Conservation (phyloP, 1,140 invertebrate genomes). For the Meteorus sp. region DNA sequence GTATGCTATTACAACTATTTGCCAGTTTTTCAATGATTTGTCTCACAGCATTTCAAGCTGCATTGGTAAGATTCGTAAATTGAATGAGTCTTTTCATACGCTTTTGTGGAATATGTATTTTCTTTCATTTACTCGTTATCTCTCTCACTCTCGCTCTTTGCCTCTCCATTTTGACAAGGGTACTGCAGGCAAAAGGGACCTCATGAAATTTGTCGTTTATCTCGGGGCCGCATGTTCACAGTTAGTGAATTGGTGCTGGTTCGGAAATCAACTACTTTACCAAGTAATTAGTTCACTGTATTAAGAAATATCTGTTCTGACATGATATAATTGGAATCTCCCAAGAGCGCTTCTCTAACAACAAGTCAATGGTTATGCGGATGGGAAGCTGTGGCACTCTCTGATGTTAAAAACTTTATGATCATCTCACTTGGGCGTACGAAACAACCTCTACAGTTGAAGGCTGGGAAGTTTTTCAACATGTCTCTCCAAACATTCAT, state of each 20-base stretch:
- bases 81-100: neutral
- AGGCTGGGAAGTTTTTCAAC: constrained; percentile 21
- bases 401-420: constrained; percentile 15
- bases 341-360: constrained; percentile 17
- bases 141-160: neutral
- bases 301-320: neutral
- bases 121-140: neutral
- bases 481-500: constrained; percentile 25
- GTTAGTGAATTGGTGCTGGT: constrained; percentile 22
- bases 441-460: constrained; percentile 10
- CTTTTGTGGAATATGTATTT: neutral
- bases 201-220: constrained; percentile 17
- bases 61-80: constrained; percentile 32
- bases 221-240: constrained; percentile 18
- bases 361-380: constrained; percentile 18
- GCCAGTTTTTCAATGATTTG: constrained; percentile 43
- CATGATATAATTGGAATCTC: neutral
- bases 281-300: constrained; percentile 1
- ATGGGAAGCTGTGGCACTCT: constrained; percentile 9
- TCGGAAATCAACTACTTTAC: constrained; percentile 12
- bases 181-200: constrained; percentile 6
- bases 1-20: constrained; percentile 38
- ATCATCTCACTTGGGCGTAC: constrained; percentile 15
- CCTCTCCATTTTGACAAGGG: constrained; percentile 6
- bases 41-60: constrained; percentile 39